These are phyloP conservation scores for Syrmaticus mikado DNA, from an alignment of 2,113 vertebrate genomes.

Conservation along the genomic window DNA sequence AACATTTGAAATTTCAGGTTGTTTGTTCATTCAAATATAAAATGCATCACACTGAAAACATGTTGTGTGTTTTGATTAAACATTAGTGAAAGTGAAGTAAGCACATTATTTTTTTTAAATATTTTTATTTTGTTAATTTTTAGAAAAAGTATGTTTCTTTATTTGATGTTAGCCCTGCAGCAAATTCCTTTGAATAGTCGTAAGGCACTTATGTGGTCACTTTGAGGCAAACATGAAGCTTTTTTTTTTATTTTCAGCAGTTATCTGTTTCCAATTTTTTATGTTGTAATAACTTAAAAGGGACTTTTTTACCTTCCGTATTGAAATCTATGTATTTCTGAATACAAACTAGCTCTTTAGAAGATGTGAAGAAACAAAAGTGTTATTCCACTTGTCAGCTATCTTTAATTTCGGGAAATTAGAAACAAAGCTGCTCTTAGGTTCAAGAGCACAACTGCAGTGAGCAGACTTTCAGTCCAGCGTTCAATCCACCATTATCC, in stretches of 20 bases:
- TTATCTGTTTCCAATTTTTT: background rate
- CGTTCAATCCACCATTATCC: background rate
- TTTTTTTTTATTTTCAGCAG: background rate
- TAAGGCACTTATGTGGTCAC: background rate
- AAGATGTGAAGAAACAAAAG: background rate
- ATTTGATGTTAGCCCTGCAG: background rate
- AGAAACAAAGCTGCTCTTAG: background rate
- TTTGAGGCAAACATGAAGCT: background rate
- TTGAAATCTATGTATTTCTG: background rate
- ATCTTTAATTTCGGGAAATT: background rate
- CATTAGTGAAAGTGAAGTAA: background rate
- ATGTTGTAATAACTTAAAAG: background rate
- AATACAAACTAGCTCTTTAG: background rate
- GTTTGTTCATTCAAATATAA: background rate
- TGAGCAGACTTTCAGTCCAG: background rate
- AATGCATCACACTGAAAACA: background rate
- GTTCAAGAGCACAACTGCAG: background rate
- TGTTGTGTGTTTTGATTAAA: background rate
- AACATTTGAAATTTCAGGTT: background rate
- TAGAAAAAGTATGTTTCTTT: background rate
- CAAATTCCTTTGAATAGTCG: background rate
- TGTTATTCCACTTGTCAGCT: background rate
- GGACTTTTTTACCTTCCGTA: fast-evolving
- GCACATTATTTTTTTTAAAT: background rate
- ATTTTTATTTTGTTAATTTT: background rate